These are phyloP conservation scores for Pycnomerus fuliginosus DNA, from an alignment of 2,888 invertebrate species.

Conservation along the genomic window DNA sequence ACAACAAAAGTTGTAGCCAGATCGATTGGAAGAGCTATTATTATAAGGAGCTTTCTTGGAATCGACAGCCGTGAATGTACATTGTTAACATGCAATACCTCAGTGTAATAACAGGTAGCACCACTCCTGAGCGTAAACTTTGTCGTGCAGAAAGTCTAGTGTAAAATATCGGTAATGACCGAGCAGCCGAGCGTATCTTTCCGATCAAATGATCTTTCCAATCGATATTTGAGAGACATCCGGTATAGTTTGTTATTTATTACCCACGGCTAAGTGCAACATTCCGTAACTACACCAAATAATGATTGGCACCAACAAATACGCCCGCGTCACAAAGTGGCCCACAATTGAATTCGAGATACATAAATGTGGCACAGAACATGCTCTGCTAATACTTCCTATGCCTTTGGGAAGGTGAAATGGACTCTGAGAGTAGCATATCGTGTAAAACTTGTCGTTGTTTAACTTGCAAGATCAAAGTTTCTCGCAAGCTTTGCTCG, in stretches of 20 bases:
- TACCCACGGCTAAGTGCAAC: no score
- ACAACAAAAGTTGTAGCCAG: slow-evolving; percentile 18
- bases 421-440: slow-evolving; percentile 17
- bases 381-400: slow-evolving; percentile 15
- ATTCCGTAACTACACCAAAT: slow-evolving; percentile 14
- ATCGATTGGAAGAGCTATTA: slow-evolving; percentile 22
- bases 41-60: slow-evolving; percentile 36
- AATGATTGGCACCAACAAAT: slow-evolving; percentile 22
- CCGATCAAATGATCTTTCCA: no score
- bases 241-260: no score
- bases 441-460: slow-evolving; percentile 24
- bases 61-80: slow-evolving; percentile 38
- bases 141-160: no score
- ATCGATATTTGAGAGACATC: no score
- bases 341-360: slow-evolving; percentile 23
- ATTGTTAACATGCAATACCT: slow-evolving; percentile 38
- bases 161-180: no score
- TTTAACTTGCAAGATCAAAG: slow-evolving; percentile 16
- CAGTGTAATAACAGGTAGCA: slow-evolving; percentile 39
- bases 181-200: no score
- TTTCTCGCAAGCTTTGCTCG: slow-evolving; percentile 6
- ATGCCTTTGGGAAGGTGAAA: slow-evolving; percentile 13
- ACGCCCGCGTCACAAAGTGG: no score
- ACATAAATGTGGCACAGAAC: slow-evolving; percentile 24
- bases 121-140: no score